Conservation (phyloP, 2,797 vertebrate species). For the Okamejei kenojei region DNA sequence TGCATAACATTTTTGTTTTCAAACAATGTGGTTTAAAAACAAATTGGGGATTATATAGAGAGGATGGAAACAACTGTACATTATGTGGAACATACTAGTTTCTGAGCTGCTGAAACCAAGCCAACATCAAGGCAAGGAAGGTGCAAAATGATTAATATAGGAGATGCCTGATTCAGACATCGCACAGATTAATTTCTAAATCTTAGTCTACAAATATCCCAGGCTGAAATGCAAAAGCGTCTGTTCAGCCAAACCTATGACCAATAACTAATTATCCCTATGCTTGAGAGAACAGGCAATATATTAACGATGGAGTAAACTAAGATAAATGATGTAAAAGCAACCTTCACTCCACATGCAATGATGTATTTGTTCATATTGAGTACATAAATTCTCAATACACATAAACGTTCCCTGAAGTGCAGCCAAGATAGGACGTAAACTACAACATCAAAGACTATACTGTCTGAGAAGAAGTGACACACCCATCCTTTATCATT, state of each 20-base stretch:
- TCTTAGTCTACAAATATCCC: not conserved
- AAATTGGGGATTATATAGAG: not conserved
- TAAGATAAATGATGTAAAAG: not conserved
- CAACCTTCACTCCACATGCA: not conserved
- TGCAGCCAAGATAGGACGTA: not conserved
- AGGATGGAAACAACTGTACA: not conserved
- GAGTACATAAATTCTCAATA: not conserved
- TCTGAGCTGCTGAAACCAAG: not conserved
- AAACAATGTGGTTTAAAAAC: not conserved
- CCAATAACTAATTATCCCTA: not conserved
- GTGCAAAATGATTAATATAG: not conserved
- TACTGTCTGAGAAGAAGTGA: slow-evolving; percentile 21
- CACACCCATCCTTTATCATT: not conserved
- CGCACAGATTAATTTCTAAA: not conserved
- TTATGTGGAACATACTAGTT: not conserved
- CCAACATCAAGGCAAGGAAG: not conserved
- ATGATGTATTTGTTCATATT: slow-evolving; percentile 14
- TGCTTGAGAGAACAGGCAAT: not conserved
- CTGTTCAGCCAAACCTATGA: slow-evolving; percentile 1
- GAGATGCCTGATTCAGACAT: not conserved
- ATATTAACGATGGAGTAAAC: not conserved
- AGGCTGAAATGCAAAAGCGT: not conserved
- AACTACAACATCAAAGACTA: not conserved
- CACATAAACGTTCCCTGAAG: not conserved
- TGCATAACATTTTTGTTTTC: not conserved